Base-by-base conservation (phyloP, 2,888 invertebrate species). In the Yponomeuta evonymella region DNA sequence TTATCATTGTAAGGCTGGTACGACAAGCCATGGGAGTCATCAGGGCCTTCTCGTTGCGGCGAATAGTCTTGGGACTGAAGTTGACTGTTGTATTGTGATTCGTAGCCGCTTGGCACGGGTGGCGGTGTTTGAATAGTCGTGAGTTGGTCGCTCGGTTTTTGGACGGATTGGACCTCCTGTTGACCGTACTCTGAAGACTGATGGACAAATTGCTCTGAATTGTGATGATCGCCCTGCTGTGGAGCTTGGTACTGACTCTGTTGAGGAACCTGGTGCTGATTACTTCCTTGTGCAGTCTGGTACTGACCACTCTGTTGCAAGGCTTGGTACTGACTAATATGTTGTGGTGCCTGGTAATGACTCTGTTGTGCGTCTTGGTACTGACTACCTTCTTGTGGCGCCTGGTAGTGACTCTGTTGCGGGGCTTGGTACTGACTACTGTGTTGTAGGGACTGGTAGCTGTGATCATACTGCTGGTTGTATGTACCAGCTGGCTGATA, bases 201-300 rank as follows among this genome's bases (percentile, higher is more conserved):
- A 6, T 65, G 65, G 29, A 29, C 5, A 30, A 33, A 8, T 65
- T 30, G 29, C 30, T 29, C 33, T 12, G n/a, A 12, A 29, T 8
- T 65, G 4, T 10, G 8, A 11, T 65, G 33, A 2, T 23, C 65
- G 12, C 29, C 11, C 29, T 23, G 9, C 33, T 65, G 65, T 30
- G 65, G 65, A 11, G 65, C 65, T 30, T 64, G 29, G 43, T 36
- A 67, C 12, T 67, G 67, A 36, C 43, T 67, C 67, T 67, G 36
- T 43, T 67, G 36, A 64, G 29, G 10, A 8, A 0, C 64, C 64
- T 64, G 64, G 29, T 64, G 29, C 64, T 64, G 64, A 29, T 5
- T 23, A 29, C 29, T 64, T 64, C 29, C 23, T 64, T 58, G 15
- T 15, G 51, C 6, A 4, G 15, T 12, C 15, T 58, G 51, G 15